Conservation (phyloP, 2,888 invertebrate species). For the Trachelus troglodyta region DNA sequence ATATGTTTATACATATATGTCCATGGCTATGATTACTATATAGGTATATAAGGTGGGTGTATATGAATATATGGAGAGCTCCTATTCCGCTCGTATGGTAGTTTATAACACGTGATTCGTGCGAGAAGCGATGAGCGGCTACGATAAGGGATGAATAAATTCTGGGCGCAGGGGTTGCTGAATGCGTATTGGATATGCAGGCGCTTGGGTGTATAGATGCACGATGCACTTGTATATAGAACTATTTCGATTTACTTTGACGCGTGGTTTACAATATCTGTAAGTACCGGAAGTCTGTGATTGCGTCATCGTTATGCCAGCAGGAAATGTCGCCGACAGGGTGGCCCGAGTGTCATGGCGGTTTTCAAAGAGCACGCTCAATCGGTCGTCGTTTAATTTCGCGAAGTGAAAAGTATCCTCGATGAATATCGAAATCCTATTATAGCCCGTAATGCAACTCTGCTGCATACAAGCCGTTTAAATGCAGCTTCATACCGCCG, state of each 20-base stretch:
- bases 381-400: neutral
- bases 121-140: conserved; percentile 10
- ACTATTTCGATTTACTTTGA: neutral
- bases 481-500: neutral
- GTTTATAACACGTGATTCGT: conserved; percentile 18
- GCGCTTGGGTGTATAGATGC: neutral
- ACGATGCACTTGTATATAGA: neutral
- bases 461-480: neutral
- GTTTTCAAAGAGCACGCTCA: neutral
- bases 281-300: neutral
- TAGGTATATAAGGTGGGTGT: neutral
- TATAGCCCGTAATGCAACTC: neutral
- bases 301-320: neutral
- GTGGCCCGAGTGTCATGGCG: neutral
- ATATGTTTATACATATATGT: neutral
- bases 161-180: neutral
- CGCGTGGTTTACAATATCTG: neutral
- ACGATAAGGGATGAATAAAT: neutral
- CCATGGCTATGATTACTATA: neutral
- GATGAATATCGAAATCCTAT: neutral
- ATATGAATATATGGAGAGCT: neutral
- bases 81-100: neutral
- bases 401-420: neutral
- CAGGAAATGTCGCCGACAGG: neutral
- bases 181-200: neutral